Evolutionary conservation across 2,888 invertebrate genomes (phyloP).

Genomic region (Lepidocyrtoides sp.): DNA sequence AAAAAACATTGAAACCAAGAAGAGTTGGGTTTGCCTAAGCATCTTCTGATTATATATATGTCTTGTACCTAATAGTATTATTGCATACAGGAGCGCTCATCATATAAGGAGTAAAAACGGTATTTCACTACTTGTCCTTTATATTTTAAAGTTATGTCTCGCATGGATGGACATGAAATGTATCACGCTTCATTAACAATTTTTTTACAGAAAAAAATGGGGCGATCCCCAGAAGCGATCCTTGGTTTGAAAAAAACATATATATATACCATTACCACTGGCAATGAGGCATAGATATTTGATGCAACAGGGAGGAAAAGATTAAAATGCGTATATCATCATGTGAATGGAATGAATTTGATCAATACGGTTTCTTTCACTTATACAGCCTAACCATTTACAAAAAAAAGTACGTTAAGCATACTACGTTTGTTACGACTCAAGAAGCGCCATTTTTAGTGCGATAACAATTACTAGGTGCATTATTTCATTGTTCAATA

Average conservation of each 20-base stretch:
- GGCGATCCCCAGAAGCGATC: not conserved
- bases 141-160: slow-evolving; percentile 20
- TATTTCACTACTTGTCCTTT: not conserved
- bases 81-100: not conserved
- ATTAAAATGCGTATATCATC: not conserved
- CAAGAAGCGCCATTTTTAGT: not conserved
- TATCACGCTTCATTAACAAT: slow-evolving; percentile 73
- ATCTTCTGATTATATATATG: not conserved
- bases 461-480: not conserved
- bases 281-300: slow-evolving; percentile 11
- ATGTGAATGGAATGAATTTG: not conserved
- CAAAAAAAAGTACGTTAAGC: not conserved
- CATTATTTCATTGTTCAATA: not conserved
- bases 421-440: not conserved
- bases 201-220: slow-evolving; percentile 34
- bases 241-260: not conserved
- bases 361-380: slow-evolving; percentile 15
- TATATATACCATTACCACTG: not conserved
- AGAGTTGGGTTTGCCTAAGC: slow-evolving; percentile 1
- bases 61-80: not conserved
- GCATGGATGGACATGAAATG: slow-evolving; percentile 70
- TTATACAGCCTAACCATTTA: not conserved
- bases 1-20: not conserved
- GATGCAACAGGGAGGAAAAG: not conserved
- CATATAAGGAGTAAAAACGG: slow-evolving; percentile 39